Base-by-base conservation (phyloP, 2,888 invertebrate species). In the Acrobeloides nanus region DNA sequence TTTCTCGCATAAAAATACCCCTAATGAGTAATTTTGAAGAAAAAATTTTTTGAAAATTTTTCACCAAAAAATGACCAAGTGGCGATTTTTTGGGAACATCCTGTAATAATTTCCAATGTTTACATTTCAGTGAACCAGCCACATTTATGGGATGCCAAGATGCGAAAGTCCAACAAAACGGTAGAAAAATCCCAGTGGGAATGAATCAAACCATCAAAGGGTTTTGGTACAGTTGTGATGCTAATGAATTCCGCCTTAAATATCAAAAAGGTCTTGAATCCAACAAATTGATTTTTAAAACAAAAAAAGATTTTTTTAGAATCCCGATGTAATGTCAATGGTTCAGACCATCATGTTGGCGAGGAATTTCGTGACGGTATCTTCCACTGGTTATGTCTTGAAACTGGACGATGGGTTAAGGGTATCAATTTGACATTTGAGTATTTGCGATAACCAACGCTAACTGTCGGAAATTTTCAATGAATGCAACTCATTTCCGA, bases 381-480 rank as follows among this genome's bases (percentile, higher is more conserved):
- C 17, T 71, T 71, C 39, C 56, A 69, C 38, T 68, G 68, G 68
- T 35, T 69, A 7, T 71, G 71, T 46, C 44, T 69, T 15, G 59
- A 62, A 20, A 66, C 66, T 5, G 71, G 71, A 6, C 46, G 59
- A 38, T 67, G 68, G 71, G 64, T 71, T 20, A 66, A 51, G 18
- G 68, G 68, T 68, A 25, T 34, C 26, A 27, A 12, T 10, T 18
- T 7, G 18, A 49, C n/a, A n/a, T n/a, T n/a, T n/a, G n/a, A n/a
- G n/a, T n/a, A n/a, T n/a, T n/a, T n/a, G n/a, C n/a, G n/a, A n/a
- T n/a, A n/a, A n/a, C n/a, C n/a, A n/a, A n/a, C n/a, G n/a, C n/a
- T n/a, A n/a, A n/a, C n/a, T n/a, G n/a, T n/a, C n/a, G n/a, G n/a
- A n/a, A n/a, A n/a, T n/a, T n/a, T n/a, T n/a, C n/a, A n/a, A n/a